A percentile compares a stretch with the other conserved stretches of the same genome.
Conservation (phyloP, 2,113 vertebrate species). For the Leucopternis melanops region DNA sequence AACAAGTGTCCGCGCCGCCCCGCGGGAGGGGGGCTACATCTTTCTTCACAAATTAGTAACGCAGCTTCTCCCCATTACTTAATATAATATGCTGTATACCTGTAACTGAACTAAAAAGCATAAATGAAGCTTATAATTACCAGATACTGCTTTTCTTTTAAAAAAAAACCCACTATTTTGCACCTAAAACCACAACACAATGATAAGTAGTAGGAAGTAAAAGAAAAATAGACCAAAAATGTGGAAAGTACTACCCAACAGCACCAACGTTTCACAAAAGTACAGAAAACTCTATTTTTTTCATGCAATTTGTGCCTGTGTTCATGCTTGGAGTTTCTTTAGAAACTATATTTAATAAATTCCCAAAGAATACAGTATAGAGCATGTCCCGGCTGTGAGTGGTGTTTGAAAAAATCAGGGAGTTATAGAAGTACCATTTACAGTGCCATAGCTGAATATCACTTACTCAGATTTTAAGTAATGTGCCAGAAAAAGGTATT, state of each 20-base stretch:
- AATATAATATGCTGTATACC: neutral
- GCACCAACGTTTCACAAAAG: neutral
- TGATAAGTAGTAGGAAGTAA: neutral
- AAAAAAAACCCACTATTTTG: neutral
- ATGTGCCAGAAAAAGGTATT: neutral
- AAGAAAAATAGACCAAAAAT: neutral
- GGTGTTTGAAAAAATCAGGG: neutral
- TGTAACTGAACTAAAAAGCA: neutral
- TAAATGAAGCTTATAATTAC: neutral
- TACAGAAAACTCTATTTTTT: neutral
- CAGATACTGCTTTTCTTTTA: neutral
- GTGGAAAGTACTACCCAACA: neutral
- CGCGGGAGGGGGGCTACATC: too few relatives aligned
- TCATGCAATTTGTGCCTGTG: conserved; percentile 2
- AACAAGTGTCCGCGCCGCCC: neutral
- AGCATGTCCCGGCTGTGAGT: neutral
- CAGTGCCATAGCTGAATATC: neutral
- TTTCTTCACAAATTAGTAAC: neutral
- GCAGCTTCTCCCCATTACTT: neutral
- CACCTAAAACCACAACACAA: neutral
- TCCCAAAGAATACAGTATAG: neutral
- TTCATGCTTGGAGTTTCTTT: neutral
- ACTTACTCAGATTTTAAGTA: neutral
- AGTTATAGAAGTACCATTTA: neutral
- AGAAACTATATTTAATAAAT: neutral